phyloP scores from a whole-genome alignment of 2,113 vertebrate genomes.

The Thalassarche chlororhynchos region DNA sequence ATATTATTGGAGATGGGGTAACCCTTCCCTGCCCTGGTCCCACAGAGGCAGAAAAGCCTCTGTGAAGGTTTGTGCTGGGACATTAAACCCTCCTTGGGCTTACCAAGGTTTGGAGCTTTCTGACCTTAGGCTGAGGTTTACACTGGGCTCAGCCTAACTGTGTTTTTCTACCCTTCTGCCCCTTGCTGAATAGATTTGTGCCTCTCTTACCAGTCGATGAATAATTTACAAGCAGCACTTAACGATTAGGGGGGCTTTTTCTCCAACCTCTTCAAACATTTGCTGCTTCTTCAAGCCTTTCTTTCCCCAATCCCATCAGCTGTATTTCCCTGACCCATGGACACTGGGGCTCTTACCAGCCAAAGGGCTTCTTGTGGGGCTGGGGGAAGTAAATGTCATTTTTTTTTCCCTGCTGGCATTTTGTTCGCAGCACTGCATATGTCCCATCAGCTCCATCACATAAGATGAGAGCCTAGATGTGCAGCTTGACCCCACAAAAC shows the following conservation, averaged over 20 bases:
- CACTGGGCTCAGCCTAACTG: neutral
- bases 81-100: neutral
- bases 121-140: neutral
- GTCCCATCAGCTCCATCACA: neutral
- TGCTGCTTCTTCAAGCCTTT: neutral
- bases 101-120: neutral
- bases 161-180: neutral
- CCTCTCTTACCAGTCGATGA: constrained; percentile 49
- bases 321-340: neutral
- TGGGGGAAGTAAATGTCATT: neutral
- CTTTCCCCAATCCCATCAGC: neutral
- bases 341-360: accelerated
- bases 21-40: neutral
- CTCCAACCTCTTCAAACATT: constrained; percentile 43
- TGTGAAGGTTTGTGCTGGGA: neutral
- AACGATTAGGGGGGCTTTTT: constrained; percentile 61
- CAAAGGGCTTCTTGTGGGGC: neutral
- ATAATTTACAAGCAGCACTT: constrained; percentile 74
- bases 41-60: neutral
- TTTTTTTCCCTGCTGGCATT: neutral
- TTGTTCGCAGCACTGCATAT: neutral
- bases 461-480: neutral
- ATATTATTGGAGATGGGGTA: neutral
- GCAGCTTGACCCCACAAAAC: neutral
- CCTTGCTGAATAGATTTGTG: neutral